Conservation (phyloP, 2,888 invertebrate species). For the Muscina levida region DNA sequence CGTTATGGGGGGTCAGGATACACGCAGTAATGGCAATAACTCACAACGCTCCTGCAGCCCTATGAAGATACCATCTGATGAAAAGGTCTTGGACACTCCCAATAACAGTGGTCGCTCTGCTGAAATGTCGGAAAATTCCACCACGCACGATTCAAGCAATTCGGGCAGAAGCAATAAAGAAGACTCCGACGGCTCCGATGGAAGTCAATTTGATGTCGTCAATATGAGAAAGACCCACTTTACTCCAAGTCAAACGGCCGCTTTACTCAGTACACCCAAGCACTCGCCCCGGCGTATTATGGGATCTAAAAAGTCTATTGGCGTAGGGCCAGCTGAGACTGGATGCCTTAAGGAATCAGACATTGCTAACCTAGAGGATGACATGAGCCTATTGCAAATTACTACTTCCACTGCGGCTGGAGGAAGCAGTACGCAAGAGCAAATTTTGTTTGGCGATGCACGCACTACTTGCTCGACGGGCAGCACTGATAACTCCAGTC, state of each 20-base stretch:
- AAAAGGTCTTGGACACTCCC: constrained; percentile 65
- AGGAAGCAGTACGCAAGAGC: constrained; percentile 68
- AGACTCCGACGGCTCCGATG: constrained; percentile 55
- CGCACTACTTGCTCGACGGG: constrained; percentile 68
- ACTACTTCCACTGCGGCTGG: constrained; percentile 69
- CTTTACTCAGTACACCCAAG: constrained; percentile 77
- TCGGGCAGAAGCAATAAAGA: constrained; percentile 79
- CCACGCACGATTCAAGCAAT: constrained; percentile 83
- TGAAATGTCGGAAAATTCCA: constrained; percentile 83
- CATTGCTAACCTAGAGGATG: constrained; percentile 74
- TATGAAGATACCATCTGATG: constrained; percentile 82
- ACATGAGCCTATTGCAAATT: constrained; percentile 74
- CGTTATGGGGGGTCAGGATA: constrained; percentile 84
- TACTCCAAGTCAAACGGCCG: constrained; percentile 79
- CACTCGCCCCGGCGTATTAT: constrained; percentile 72
- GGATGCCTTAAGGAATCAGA: constrained; percentile 62
- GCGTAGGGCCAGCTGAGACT: constrained; percentile 40
- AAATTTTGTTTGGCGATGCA: constrained; percentile 67
- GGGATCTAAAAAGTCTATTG: constrained; percentile 20
- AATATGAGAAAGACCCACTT: constrained; percentile 79
- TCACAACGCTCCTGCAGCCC: constrained; percentile 84
- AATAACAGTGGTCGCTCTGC: constrained; percentile 73
- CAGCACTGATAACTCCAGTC: constrained; percentile 73
- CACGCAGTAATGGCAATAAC: constrained; percentile 89
- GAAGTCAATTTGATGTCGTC: constrained; percentile 73